Percentiles rank a stretch among this genome's conserved stretches.
phyloP scores from a whole-genome alignment of 2,888 invertebrate species.

The Mantis religiosa region DNA sequence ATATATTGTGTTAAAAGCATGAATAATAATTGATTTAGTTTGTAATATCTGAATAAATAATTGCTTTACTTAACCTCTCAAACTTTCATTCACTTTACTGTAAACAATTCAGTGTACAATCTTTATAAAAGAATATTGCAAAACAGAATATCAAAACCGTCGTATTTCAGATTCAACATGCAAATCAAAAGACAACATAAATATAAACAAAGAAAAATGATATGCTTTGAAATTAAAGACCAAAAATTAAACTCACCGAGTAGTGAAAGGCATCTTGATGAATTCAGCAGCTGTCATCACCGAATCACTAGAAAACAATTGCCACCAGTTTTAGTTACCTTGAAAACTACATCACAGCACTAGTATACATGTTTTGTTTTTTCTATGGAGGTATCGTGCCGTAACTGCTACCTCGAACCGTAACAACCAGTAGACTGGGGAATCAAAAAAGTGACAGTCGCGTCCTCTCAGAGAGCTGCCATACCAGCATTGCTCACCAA shows the following conservation, averaged over 20 bases:
- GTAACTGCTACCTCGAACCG: neutral
- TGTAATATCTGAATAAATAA: too few species aligned
- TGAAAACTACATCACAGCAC: neutral
- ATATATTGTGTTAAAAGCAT: too few species aligned
- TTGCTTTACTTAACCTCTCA: too few species aligned
- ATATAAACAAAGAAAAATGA: neutral
- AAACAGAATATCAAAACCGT: too few species aligned
- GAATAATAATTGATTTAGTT: too few species aligned
- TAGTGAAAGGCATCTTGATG: slow-evolving; percentile 1
- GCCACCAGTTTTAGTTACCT: neutral
- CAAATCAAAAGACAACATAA: too few species aligned
- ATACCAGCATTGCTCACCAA: neutral
- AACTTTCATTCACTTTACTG: too few species aligned
- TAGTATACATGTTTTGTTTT: neutral
- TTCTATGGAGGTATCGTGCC: neutral
- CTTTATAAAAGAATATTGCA: too few species aligned
- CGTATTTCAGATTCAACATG: too few species aligned
- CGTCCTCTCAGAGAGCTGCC: neutral
- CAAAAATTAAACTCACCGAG: neutral
- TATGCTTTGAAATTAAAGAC: neutral
- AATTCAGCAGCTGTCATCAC: neutral
- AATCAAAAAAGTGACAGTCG: neutral
- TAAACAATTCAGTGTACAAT: too few species aligned
- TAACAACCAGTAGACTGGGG: neutral
- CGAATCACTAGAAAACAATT: neutral